Percentiles rank a stretch among this genome's conserved stretches.
phyloP scores from a whole-genome alignment of 2,113 vertebrate genomes.

The Tetrax tetrax region DNA sequence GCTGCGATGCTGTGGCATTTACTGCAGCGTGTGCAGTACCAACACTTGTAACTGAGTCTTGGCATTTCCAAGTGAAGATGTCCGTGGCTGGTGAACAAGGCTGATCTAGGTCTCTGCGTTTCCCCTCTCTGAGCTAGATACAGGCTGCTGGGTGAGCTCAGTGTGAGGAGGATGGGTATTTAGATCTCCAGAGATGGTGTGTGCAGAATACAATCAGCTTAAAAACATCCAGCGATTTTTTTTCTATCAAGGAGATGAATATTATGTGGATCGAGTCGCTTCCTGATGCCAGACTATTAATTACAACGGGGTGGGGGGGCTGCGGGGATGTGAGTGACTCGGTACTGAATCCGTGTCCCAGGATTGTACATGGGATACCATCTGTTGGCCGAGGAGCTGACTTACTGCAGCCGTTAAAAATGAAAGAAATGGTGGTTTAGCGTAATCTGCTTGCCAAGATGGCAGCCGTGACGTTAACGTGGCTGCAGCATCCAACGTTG shows the following conservation, averaged over 20 bases:
- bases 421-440: not conserved
- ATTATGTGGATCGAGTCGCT: not conserved
- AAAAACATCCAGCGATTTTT: not conserved
- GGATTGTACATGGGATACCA: not conserved
- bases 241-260: not conserved
- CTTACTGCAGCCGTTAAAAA: not conserved
- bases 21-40: not conserved
- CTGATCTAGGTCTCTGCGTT: not conserved
- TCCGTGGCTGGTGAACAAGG: not conserved
- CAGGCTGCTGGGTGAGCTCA: not conserved
- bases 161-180: not conserved
- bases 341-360: not conserved
- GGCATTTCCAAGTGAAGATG: not conserved
- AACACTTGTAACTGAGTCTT: not conserved
- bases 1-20: not conserved
- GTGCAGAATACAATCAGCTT: not conserved
- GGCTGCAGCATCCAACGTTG: fast-evolving
- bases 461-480: not conserved
- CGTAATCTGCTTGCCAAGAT: not conserved
- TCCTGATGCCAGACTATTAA: not conserved
- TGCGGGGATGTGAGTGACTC: not conserved
- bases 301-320: not conserved
- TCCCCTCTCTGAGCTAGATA: not conserved
- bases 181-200: not conserved
- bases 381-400: conserved; percentile 28